Evolutionary conservation across 2,888 invertebrate genomes (phyloP).

Genomic region (Eristalis intricaria): DNA sequence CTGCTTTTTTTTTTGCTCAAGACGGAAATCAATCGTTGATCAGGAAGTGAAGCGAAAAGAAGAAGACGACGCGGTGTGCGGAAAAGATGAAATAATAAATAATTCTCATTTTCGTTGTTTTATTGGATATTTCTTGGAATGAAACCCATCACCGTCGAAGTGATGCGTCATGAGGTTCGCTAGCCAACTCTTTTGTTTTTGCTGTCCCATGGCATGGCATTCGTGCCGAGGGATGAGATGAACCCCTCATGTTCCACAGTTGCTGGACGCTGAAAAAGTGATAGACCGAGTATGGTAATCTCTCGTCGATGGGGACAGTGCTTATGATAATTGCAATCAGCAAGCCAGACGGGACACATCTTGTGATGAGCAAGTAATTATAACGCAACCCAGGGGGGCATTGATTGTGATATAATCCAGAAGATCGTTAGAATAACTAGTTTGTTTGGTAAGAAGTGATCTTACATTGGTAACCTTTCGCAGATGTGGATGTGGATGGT

Average conservation of each 20-base stretch:
- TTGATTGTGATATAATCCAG: background rate
- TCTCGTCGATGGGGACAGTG: background rate
- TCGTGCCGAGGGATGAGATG: background rate
- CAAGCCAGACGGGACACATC: background rate
- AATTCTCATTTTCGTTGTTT: conserved; percentile 19
- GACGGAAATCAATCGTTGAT: conserved; percentile 66
- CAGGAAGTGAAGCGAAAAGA: conserved; percentile 56
- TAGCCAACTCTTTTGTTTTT: conserved; percentile 37
- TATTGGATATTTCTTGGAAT: background rate
- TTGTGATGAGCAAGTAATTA: background rate
- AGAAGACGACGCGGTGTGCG: conserved; percentile 9
- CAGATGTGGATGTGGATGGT: background rate
- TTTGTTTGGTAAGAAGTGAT: background rate
- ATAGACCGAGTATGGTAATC: background rate
- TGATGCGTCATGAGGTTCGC: conserved; percentile 13
- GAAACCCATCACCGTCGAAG: background rate
- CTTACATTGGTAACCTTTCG: background rate
- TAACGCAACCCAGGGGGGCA: background rate
- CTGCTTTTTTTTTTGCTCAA: conserved; percentile 24
- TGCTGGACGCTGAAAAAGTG: background rate
- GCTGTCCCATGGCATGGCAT: background rate
- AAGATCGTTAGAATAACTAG: background rate
- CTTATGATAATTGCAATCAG: background rate
- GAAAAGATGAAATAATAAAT: conserved; percentile 40
- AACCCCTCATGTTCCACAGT: background rate